Percentiles rank a stretch among this genome's conserved stretches.
Conservation (phyloP, 2,888 invertebrate genomes). For the Augiades crinisus region DNA sequence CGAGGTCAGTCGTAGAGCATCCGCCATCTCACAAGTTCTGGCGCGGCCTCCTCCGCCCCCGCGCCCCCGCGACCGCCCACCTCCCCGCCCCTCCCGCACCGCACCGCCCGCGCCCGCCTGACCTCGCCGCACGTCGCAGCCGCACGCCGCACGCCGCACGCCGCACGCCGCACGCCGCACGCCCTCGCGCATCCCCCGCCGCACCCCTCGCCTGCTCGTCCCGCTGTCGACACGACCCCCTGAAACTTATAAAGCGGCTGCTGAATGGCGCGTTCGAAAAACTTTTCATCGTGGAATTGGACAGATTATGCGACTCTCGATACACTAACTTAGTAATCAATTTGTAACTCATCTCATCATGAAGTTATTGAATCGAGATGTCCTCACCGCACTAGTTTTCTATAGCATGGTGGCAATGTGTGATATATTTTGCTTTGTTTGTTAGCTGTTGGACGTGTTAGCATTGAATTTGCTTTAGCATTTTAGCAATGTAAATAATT, state of each 20-base stretch:
- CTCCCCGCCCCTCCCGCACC: constrained; percentile 32
- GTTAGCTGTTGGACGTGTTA: neutral
- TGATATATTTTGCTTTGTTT: constrained; percentile 1
- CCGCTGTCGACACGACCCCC: constrained; percentile 34
- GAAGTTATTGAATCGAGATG: constrained; percentile 42
- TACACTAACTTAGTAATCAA: constrained; percentile 10
- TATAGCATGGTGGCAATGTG: constrained; percentile 16
- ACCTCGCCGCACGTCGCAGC: constrained; percentile 32
- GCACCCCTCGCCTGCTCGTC: constrained; percentile 37
- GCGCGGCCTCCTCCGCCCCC: constrained; percentile 54
- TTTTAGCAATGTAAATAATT: neutral
- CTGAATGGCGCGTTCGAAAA: constrained; percentile 9
- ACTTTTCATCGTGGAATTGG: constrained; percentile 1
- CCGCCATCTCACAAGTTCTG: constrained; percentile 82
- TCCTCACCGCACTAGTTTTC: constrained; percentile 31
- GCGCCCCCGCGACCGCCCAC: constrained; percentile 37
- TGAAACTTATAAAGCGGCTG: constrained; percentile 32
- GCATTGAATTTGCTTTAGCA: constrained; percentile 3
- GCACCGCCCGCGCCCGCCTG: constrained; percentile 34
- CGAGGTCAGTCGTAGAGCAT: constrained; percentile 79
- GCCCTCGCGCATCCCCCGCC: constrained; percentile 32
- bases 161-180: no score
- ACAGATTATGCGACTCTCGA: constrained; percentile 8
- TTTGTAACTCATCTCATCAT: neutral
- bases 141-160: no score